Evolutionary conservation across 1,140 invertebrate genomes (phyloP), one percentile per base, ranked within the genome.

Genomic region (Ectropis grisescens): DNA sequence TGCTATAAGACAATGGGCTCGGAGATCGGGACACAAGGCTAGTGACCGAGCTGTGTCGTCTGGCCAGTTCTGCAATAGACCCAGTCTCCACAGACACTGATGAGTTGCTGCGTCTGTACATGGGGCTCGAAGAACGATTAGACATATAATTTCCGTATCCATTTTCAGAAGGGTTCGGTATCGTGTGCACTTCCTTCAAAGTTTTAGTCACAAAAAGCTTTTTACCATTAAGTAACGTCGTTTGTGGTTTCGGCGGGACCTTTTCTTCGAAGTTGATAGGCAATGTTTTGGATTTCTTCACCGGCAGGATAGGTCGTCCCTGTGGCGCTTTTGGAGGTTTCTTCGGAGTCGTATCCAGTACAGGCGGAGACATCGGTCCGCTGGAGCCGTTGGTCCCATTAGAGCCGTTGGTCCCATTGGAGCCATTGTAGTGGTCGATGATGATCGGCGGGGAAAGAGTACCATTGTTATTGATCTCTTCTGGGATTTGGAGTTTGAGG

Each of bases 221-320:
- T 41, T 76, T 80, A 24, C 68, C 65, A 34, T 67, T 76, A 2
- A 68, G 14, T 9, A 70, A 32, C 25, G 58, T 56, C 7, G 60
- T 58, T 1, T 62, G 42, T 13, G 59, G 33, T 41, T 71, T 74
- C 8, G 59, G 51, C 15, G 72, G 71, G 9, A 61, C 58, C 37
- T 66, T 67, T 14, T 72, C 72, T 33, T 81, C 70, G 8, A 79
- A 76, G 28, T 74, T 59, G 13, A 83, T 72, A 0, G 80, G 82
- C 3, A 82, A 52, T 1, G 82, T 83, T 49, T 81, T 74, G 2
- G 82, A 65, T 49, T 82, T 83, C 38, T 74, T 80, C 43, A 79
- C 52, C 0, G 82, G 79, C 22, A 83, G 38, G 35, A 82, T 78
- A 2, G 68, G 60, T 38, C 81, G 37, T 15, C 51, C 41, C 0